Percentiles rank a stretch among this genome's conserved stretches.
These are phyloP conservation scores for Pogoniulus pusillus DNA, from an alignment of 2,797 vertebrate species.

Conservation along the genomic window DNA sequence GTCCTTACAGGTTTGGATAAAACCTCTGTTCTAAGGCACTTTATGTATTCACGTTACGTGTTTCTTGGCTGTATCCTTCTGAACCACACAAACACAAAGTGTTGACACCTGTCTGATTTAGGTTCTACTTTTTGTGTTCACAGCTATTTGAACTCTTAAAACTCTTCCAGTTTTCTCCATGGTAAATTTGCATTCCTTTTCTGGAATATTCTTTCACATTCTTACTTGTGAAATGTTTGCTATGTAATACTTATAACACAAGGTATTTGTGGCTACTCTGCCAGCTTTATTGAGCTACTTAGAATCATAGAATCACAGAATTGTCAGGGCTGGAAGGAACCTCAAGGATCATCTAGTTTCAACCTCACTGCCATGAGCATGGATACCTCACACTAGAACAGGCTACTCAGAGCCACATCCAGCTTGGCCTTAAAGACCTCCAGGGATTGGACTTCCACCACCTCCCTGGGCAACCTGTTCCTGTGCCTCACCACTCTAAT, in stretches of 20 bases:
- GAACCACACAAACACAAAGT: neutral
- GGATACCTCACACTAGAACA: too few relatives aligned
- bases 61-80: neutral
- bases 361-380: too few relatives aligned
- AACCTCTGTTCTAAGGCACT: neutral
- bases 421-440: too few relatives aligned
- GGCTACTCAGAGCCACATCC: too few relatives aligned
- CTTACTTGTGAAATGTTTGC: neutral
- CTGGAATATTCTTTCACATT: slow-evolving; percentile 7
- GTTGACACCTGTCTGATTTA: neutral
- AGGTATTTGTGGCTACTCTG: slow-evolving; percentile 24
- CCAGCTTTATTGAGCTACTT: slow-evolving; percentile 34
- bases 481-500: too few relatives aligned
- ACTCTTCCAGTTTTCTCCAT: neutral
- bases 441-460: too few relatives aligned
- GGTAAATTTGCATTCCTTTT: slow-evolving; percentile 26
- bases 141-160: neutral
- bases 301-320: too few relatives aligned
- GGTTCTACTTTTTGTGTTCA: neutral
- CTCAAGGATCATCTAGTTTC: too few relatives aligned
- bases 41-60: neutral
- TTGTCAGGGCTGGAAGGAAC: too few relatives aligned
- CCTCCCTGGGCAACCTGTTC: too few relatives aligned
- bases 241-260: slow-evolving; percentile 43
- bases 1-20: neutral